Conservation (phyloP, 2,113 vertebrate genomes). For the Hirundichthys speculiger region DNA sequence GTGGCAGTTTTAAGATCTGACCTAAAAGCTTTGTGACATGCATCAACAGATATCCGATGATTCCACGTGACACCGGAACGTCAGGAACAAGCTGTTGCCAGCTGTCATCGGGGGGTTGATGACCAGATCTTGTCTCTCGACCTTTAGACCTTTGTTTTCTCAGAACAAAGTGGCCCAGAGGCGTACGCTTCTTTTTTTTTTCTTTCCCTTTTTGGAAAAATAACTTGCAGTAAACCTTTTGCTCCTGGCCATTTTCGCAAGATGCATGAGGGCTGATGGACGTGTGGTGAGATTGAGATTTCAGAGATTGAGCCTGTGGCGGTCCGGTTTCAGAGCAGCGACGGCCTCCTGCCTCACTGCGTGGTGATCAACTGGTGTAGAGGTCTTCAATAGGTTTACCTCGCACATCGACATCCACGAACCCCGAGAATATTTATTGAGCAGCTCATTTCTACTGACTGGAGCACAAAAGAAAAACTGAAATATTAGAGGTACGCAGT, state of each 20-base stretch:
- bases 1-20: slow-evolving; percentile 8
- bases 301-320: slow-evolving; percentile 34
- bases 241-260: slow-evolving; percentile 19
- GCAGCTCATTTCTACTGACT: no score
- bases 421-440: no score
- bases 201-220: no score
- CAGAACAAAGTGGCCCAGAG: not conserved
- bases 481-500: no score
- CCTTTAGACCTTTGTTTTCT: not conserved
- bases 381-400: no score
- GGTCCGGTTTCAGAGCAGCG: not conserved
- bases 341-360: slow-evolving; percentile 17
- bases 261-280: slow-evolving; percentile 43
- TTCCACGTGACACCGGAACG: not conserved
- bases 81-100: slow-evolving; percentile 22
- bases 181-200: not conserved
- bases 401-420: no score
- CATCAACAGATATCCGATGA: slow-evolving; percentile 9
- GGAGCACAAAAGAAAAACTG: no score
- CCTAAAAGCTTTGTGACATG: slow-evolving; percentile 22
- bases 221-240: not conserved
- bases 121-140: not conserved
- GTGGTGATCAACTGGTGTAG: not conserved
- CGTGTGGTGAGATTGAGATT: slow-evolving; percentile 40
- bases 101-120: slow-evolving; percentile 19